A percentile compares a stretch with the other conserved stretches of the same genome.
Conservation (phyloP, 1,140 invertebrate species). For the Saccostrea cuccullata region DNA sequence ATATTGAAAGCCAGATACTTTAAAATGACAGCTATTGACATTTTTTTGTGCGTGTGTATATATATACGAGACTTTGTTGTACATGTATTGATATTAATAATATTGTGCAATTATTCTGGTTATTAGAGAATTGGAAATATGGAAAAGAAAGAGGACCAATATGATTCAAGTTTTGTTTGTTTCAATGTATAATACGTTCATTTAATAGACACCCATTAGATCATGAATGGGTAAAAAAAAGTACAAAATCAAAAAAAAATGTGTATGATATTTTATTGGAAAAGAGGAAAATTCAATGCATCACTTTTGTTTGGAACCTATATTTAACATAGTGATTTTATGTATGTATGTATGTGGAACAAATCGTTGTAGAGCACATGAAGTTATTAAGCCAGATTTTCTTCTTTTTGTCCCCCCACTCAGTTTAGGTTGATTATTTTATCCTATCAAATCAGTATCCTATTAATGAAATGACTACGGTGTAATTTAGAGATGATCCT, state of each 20-base stretch:
- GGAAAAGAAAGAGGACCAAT: slow-evolving; percentile 7
- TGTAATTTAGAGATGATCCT: slow-evolving; percentile 13
- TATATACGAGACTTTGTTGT: slow-evolving; percentile 13
- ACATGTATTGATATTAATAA: slow-evolving; percentile 24
- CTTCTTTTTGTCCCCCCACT: neutral
- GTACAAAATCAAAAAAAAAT: slow-evolving; percentile 11
- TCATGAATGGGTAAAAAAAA: slow-evolving; percentile 20
- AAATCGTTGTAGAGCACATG: slow-evolving; percentile 5
- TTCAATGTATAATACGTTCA: slow-evolving; percentile 2
- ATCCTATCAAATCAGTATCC: neutral
- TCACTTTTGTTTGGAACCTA: neutral
- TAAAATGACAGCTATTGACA: slow-evolving; percentile 24
- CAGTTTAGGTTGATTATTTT: neutral
- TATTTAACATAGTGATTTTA: neutral
- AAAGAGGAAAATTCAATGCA: neutral
- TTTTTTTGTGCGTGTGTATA: neutral
- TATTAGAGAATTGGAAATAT: neutral
- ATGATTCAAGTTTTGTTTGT: neutral
- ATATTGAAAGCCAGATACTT: neutral
- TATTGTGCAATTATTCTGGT: slow-evolving; percentile 27
- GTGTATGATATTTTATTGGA: neutral
- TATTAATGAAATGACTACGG: neutral
- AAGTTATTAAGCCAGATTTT: neutral
- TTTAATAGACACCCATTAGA: neutral
- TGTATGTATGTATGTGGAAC: slow-evolving; percentile 2